Base-by-base conservation (phyloP, 1,140 invertebrate species). In the Latrodectus geometricus region DNA sequence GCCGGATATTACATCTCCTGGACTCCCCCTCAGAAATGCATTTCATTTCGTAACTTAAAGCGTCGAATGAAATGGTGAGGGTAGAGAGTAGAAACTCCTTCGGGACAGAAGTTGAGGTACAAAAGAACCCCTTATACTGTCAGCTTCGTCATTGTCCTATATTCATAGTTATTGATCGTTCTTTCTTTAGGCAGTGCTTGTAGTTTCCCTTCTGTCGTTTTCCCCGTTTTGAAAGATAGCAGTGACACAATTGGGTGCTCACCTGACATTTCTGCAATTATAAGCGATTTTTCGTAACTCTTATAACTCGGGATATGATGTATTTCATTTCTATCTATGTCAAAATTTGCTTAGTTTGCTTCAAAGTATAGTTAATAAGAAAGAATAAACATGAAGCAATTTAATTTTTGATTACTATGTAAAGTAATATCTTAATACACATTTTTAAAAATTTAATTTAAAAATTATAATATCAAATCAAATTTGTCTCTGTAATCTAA, bases 141-240 rank as follows among this genome's bases (percentile, higher is more conserved):
- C 74, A 61, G 8, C 14, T 49, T 48, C 23, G 66, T 66, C 17
- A 54, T 49, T 20, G 73, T n/a, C 72, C 48, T 48, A 76, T 86
- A 86, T 77, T 72, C 68, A 77, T 70, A 77, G 75, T 69, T 86
- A 86, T 86, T 86, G 83, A 86, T 78, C 83, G 82, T 52, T 83
- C 52, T 21, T 48, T 49, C 35, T 35, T 20, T n/a, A 69, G 68
- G 15, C 12, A 9, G 72, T 35, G 21, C 35, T 74, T 83, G 50
- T 72, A 15, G 23, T 49, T 83, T 74, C 48, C 35, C 68, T 20
- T 21, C 68, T 61, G 48, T 83, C 49, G 69, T n/a, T 50, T 56
- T 8, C 70, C 35, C 54, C 68, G 23, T 72, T 70, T 81, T 14
- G n/a, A 66, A n/a, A 4, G 78, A 56, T 50, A 81, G 17, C 20